Conservation (phyloP, 2,888 invertebrate genomes). For the Stenoptilia bipunctidactyla region DNA sequence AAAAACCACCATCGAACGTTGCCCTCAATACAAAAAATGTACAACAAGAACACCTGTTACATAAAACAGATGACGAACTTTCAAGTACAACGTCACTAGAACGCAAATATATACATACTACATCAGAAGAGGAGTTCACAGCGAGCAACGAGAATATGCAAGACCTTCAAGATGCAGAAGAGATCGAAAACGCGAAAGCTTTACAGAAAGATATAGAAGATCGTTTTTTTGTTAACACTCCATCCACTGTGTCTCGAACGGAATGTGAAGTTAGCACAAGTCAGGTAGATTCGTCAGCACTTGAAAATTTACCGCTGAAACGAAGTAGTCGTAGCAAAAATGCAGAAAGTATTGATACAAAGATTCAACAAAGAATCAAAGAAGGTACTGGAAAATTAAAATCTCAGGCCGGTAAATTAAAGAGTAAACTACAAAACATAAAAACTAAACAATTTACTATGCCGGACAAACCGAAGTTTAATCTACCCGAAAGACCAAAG, state of each 20-base stretch:
- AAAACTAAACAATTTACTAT: slow-evolving; percentile 68
- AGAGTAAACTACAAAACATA: slow-evolving; percentile 74
- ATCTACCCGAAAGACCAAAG: slow-evolving; percentile 69
- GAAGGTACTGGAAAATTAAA: slow-evolving; percentile 79
- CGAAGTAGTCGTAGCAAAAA: slow-evolving; percentile 68
- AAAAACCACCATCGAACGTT: slow-evolving; percentile 72
- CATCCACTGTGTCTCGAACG: slow-evolving; percentile 72
- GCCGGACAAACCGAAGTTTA: slow-evolving; percentile 70
- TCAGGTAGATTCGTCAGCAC: slow-evolving; percentile 76
- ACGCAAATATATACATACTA: slow-evolving; percentile 57
- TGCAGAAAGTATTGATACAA: slow-evolving; percentile 61
- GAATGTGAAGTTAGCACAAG: slow-evolving; percentile 76
- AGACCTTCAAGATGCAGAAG: slow-evolving; percentile 30
- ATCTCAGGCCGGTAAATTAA: slow-evolving; percentile 79
- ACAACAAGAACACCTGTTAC: slow-evolving; percentile 48
- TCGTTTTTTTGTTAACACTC: slow-evolving; percentile 70
- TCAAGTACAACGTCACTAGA: slow-evolving; percentile 64
- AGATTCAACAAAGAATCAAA: slow-evolving; percentile 75
- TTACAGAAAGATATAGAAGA: slow-evolving; percentile 76
- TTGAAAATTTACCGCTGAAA: slow-evolving; percentile 74
- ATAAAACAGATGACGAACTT: slow-evolving; percentile 59
- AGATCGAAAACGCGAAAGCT: slow-evolving; percentile 55
- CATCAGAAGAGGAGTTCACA: slow-evolving; percentile 55
- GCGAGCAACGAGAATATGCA: slow-evolving; percentile 38
- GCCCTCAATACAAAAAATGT: slow-evolving; percentile 41